phyloP scores from a whole-genome alignment of 2,888 invertebrate species.

The Syrphus vitripennis region DNA sequence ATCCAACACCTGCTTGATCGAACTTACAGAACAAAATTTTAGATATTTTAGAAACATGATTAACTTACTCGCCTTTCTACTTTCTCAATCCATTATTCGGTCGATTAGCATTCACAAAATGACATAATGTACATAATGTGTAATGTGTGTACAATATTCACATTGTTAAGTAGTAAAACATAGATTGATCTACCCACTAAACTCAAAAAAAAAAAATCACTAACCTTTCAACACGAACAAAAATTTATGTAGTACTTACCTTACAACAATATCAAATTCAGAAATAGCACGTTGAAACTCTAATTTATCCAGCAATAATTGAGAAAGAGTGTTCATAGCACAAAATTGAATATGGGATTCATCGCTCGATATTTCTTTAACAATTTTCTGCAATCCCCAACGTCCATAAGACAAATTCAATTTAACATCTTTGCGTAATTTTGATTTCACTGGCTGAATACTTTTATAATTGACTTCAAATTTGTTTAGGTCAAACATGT shows the following conservation, averaged over 20 bases:
- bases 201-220: no score
- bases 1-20: no score
- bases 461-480: background rate
- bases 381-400: conserved; percentile 75
- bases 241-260: conserved; percentile 72
- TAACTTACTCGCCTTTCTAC: no score
- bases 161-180: no score
- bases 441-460: conserved; percentile 1
- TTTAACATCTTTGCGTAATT: conserved; percentile 70
- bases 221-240: no score
- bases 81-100: no score
- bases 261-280: conserved; percentile 76
- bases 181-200: no score
- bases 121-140: no score
- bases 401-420: conserved; percentile 76
- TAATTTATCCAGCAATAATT: conserved; percentile 76
- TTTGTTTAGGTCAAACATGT: background rate
- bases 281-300: conserved; percentile 75
- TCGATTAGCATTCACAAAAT: no score
- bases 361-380: conserved; percentile 76
- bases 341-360: conserved; percentile 73
- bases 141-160: no score
- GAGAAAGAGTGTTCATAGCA: conserved; percentile 75
- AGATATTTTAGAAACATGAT: no score
- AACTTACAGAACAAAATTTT: no score